Base-by-base conservation (phyloP, 2,113 vertebrate genomes). In the Rattus rattus region DNA sequence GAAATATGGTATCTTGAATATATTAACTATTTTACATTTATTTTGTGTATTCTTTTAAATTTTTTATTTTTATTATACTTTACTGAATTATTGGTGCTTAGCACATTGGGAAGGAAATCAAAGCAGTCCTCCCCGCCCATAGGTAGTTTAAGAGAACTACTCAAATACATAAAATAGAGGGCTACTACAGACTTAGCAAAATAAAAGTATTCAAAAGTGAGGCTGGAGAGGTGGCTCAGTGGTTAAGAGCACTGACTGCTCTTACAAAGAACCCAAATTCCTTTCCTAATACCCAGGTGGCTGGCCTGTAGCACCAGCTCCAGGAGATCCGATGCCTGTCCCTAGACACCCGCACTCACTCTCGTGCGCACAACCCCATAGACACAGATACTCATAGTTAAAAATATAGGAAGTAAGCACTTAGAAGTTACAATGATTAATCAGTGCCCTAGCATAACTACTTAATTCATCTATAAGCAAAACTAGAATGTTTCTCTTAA, bases 31-130 rank as follows among this genome's bases (percentile, higher is more conserved):
- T 75, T 14, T 79, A 75, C 11, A 63, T 85, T 49, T 77, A 5
- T 63, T 63, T 80, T 93, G 14, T n/a, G 9, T 59, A 56, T 19
- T 1, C 65, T 76, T 90, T 91, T 63, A 63, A 9, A n/a, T 30
- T 76, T 88, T 96, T 85, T 14, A 90, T 75, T 96, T 94, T 93
- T 65, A 59, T 59, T 76, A 12, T 92, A 39, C 56, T 77, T 92
- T 87, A 86, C 17, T 24, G 80, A 91, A 89, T 11, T 86, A 85
- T 69, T 89, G 49, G 30, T 87, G 24, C 39, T 65, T 83, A 91
- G 88, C 30, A 91, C 43, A 14, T n/a, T 65, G 36, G 49, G 16
- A 86, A 17, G 49, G 52, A 90, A 95, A 89, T 47, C 30, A 90
- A 96, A 83, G 36, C 26, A 28, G 28, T 81, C 56, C 16, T 49